These are phyloP conservation scores for Ranitomeya imitator DNA, from an alignment of 2,113 vertebrate species.

Conservation along the genomic window DNA sequence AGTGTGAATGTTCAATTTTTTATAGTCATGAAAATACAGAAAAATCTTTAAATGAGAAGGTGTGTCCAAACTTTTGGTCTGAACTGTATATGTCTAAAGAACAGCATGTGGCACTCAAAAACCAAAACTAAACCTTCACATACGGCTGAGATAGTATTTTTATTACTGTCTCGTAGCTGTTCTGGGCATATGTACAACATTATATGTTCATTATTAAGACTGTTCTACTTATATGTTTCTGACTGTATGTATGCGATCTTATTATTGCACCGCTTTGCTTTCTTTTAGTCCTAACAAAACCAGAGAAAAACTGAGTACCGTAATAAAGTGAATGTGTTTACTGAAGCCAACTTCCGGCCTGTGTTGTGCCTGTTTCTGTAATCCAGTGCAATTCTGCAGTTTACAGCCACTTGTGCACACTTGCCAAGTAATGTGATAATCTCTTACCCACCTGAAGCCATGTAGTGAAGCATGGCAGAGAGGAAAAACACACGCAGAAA, in stretches of 20 bases:
- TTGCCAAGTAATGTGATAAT: neutral
- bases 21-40: no score
- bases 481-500: neutral
- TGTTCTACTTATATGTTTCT: neutral
- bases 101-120: neutral
- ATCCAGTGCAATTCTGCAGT: neutral
- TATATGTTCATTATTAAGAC: neutral
- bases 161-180: neutral
- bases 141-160: neutral
- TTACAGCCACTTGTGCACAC: neutral
- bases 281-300: neutral
- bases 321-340: neutral
- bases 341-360: neutral
- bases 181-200: neutral
- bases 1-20: no score
- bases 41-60: no score
- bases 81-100: neutral
- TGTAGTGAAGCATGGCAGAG: constrained; percentile 20
- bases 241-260: neutral
- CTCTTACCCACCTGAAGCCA: constrained; percentile 41
- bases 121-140: neutral
- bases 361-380: neutral
- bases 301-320: neutral
- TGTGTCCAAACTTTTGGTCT: no score
- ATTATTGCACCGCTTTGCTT: neutral